Conservation (phyloP, 2,888 invertebrate species). For the Parnassius smintheus region DNA sequence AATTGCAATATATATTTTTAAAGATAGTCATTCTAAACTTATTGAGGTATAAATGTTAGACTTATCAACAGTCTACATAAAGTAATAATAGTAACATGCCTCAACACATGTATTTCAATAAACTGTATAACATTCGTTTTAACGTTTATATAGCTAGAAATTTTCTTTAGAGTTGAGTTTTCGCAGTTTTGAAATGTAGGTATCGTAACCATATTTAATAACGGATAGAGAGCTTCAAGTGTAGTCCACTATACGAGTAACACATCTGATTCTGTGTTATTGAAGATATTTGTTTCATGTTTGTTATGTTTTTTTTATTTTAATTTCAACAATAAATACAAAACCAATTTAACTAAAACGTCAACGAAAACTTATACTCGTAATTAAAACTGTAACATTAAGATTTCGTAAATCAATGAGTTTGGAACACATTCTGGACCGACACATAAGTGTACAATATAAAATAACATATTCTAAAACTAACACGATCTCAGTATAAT, state of each 20-base stretch:
- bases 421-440: conserved; percentile 75
- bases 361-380: conserved; percentile 54
- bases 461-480: conserved; percentile 57
- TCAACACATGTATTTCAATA: conserved; percentile 52
- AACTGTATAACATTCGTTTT: conserved; percentile 47
- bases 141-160: conserved; percentile 36
- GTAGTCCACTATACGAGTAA: conserved; percentile 10
- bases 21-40: conserved; percentile 75
- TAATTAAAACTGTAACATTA: conserved; percentile 51
- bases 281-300: neutral
- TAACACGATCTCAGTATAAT: conserved; percentile 64
- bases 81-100: conserved; percentile 63
- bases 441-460: conserved; percentile 52
- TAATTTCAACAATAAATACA: conserved; percentile 17
- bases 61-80: conserved; percentile 66
- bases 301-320: conserved; percentile 4
- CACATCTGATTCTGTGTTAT: conserved; percentile 8
- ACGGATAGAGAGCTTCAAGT: conserved; percentile 58
- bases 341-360: conserved; percentile 33
- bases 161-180: conserved; percentile 31
- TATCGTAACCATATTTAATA: conserved; percentile 32
- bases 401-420: conserved; percentile 59
- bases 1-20: conserved; percentile 70
- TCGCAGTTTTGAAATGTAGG: conserved; percentile 54
- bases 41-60: conserved; percentile 77